A percentile compares a stretch with the other conserved stretches of the same genome.
These are phyloP conservation scores for Drosophila prostipennis DNA, from an alignment of 2,888 invertebrate genomes.

Conservation along the genomic window DNA sequence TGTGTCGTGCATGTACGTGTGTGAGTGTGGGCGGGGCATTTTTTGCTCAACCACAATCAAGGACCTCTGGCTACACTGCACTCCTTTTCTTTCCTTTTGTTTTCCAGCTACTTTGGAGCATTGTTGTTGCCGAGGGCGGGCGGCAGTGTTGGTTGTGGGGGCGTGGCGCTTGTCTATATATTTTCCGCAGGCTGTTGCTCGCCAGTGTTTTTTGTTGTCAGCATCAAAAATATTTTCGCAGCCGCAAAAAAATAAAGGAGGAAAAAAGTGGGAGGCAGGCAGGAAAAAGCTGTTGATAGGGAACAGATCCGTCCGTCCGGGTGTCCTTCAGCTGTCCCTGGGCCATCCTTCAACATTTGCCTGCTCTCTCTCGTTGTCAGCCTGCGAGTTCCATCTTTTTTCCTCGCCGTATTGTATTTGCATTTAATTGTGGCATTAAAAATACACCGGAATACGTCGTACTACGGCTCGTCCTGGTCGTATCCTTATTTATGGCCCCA, in stretches of 20 bases:
- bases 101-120: constrained; percentile 17
- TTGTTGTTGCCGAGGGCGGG: constrained; percentile 27
- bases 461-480: constrained; percentile 7
- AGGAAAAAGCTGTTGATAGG: constrained; percentile 50
- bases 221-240: constrained; percentile 67
- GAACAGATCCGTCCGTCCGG: constrained; percentile 22
- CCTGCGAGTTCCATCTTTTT: constrained; percentile 27
- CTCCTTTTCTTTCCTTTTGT: constrained; percentile 26
- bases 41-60: constrained; percentile 45
- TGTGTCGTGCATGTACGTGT: constrained; percentile 11
- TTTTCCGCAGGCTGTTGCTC: constrained; percentile 57
- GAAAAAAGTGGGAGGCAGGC: constrained; percentile 9
- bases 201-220: constrained; percentile 48
- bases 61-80: constrained; percentile 26
- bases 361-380: constrained; percentile 29
- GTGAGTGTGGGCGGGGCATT: constrained; percentile 35
- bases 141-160: constrained; percentile 37
- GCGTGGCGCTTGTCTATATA: constrained; percentile 69
- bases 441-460: constrained; percentile 56
- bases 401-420: constrained; percentile 66
- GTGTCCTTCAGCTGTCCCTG: constrained; percentile 48
- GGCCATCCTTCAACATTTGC: constrained; percentile 61
- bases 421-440: constrained; percentile 78
- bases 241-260: constrained; percentile 35
- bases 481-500: constrained; percentile 46